These are phyloP conservation scores for Alosa sapidissima DNA, from an alignment of 2,797 vertebrate species.

Conservation along the genomic window DNA sequence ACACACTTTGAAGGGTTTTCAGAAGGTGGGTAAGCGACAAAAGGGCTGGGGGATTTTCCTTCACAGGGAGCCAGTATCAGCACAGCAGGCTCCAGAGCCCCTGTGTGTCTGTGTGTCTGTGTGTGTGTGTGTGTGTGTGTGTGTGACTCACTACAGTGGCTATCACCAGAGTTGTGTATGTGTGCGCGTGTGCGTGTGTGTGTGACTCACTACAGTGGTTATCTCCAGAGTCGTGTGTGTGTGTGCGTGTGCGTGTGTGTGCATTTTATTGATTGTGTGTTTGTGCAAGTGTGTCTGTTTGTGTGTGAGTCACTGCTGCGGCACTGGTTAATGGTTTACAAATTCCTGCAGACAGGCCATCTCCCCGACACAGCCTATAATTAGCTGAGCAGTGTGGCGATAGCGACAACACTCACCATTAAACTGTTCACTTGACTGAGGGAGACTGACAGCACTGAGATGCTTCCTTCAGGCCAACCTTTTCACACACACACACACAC, in stretches of 20 bases:
- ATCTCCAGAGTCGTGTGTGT: neutral
- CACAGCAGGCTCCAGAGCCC: conserved; percentile 28
- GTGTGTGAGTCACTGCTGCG: conserved; percentile 45
- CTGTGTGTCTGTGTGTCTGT: neutral
- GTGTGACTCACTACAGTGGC: conserved; percentile 4
- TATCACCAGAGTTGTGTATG: neutral
- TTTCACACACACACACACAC: neutral
- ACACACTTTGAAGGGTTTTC: neutral
- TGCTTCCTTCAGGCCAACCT: neutral
- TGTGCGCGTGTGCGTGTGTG: conserved; percentile 2
- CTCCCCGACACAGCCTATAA: conserved; percentile 55
- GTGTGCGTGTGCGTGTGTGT: conserved; percentile 29
- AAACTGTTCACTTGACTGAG: conserved; percentile 53
- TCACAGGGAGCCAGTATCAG: conserved; percentile 52
- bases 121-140: conserved; percentile 1
- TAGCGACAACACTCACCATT: conserved; percentile 47
- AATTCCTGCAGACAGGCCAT: conserved; percentile 60
- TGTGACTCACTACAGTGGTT: conserved; percentile 33
- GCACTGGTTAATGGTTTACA: conserved; percentile 66
- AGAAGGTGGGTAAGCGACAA: neutral
- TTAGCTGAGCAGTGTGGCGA: conserved; percentile 54
- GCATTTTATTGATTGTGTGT: conserved; percentile 16
- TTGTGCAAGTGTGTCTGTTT: neutral
- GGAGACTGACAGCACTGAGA: conserved; percentile 45
- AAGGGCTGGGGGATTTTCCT: neutral